Evolutionary conservation across 2,113 vertebrate species (phyloP), one percentile per base, ranked within the genome.

Genomic region (Myiagra hebetior): DNA sequence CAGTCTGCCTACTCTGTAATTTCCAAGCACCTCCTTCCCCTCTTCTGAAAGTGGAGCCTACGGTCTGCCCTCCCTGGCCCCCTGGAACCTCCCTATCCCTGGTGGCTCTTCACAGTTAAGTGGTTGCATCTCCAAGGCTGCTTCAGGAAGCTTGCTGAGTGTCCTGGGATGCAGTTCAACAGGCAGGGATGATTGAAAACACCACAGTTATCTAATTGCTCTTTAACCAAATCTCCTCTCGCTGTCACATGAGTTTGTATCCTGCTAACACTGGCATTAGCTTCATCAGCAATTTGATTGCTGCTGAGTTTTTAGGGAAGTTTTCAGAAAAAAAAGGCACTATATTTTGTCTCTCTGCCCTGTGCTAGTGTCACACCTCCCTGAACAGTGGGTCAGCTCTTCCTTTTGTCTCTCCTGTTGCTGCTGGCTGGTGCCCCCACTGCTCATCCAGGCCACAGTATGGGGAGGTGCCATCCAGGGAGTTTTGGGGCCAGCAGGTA

Each of bases 121-220:
- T 69, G 84, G 69, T 63, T 89, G 87, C 69, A 49, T 89, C 91
- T 92, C 80, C 11, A 3, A 67, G 47, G 77, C 87, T 67, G 73
- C 77, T 82, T 95, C 92, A 97, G 89, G 85, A 96, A 93, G 89
- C 91, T 95, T 24, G 4, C 39, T 4, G 46, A 86, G 84, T 91
- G 89, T 89, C 91, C 95, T 89, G 91, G 93, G 84, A 91, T 91
- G 80, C 91, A 81, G 87, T 89, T 94, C 93, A 95, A 77, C 60
- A 91, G 80, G 76, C 84, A 93, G 13, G 47, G 77, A 74, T 89
- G 76, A 91, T 50, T 91, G 64, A 87, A 95, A 97, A 92, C 76
- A 81, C 56, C 76, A 35, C n/a, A 41, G 89, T 94, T 94, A 92
- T 33, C 92, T 89, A 89, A 94, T 67, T 84, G 53, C 26, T 56